Base-by-base conservation (phyloP, 2,113 vertebrate genomes). In the Brachyhypopomus gauderio region DNA sequence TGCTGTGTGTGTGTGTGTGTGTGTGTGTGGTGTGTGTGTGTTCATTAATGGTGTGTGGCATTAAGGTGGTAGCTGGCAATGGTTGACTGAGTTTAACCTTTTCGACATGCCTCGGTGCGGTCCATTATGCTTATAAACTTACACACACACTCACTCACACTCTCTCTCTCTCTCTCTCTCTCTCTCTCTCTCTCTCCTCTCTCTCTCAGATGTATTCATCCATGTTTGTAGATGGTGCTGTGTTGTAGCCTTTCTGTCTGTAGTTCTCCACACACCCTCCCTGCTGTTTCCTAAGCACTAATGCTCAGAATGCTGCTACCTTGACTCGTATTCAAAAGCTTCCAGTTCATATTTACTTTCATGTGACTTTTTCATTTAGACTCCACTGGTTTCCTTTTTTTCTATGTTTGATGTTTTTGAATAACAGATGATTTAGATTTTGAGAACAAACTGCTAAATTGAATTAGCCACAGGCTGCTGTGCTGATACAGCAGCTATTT, bases 391-490 rank as follows among this genome's bases (percentile, higher is more conserved):
- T 5, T 69, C 2, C 8, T 38, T 12, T 38, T n/a, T n/a, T 20
- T n/a, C 30, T 36, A 36, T 8, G 19, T 69, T 38, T 69, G 66
- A 69, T 69, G 66, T 69, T 69, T 66, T 36, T 38, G 34, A 69
- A 78, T 23, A 56, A 67, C 62, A 67, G 25, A 23, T 69, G n/a
- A 78, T 78, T 78, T 78, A 67, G 76, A 67, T 78, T 52, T 78
- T 25, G 25, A 69, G 76, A 56, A 69, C 63, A 78, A 67, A 55
- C 76, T 56, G 76, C 76, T 76, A 64, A 77, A 77, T 80, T 48
- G 17, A 79, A 80, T 84, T 84, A 56, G 64, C 82, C 38, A 62
- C 59, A 22, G 82, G 63, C 63, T 17, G 30, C 11, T 30, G 27
- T 34, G 27, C 63, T 34, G 19, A 34, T 34, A 19, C 63, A 66